A percentile compares a stretch with the other conserved stretches of the same genome.
Evolutionary conservation across 2,888 invertebrate species (phyloP).

Genomic region (Trichogramma dendrolimi): DNA sequence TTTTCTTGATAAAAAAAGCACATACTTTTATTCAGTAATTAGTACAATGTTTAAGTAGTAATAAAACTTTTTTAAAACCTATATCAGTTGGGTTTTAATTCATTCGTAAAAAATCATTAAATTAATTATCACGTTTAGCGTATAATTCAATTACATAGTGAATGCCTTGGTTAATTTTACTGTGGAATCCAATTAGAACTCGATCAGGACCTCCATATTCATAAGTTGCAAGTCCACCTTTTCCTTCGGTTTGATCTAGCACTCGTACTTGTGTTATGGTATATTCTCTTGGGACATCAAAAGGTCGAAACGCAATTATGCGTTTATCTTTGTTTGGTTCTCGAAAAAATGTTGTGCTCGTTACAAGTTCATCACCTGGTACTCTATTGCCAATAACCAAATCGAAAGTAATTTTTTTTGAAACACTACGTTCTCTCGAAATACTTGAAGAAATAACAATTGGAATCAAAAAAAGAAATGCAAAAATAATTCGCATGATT

Average conservation of each 20-base stretch:
- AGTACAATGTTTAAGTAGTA: constrained; percentile 1
- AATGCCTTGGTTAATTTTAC: constrained; percentile 7
- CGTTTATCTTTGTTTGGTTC: constrained; percentile 2
- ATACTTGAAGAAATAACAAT: too few relatives aligned
- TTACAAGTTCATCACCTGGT: constrained; percentile 1
- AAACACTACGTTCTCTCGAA: too few relatives aligned
- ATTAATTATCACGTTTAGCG: constrained; percentile 1
- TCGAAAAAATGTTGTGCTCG: neutral
- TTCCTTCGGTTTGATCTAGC: constrained; percentile 3
- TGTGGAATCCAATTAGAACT: constrained; percentile 8
- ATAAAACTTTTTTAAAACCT: neutral
- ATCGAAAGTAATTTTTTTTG: too few relatives aligned
- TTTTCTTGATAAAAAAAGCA: too few relatives aligned
- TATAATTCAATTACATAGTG: constrained; percentile 7
- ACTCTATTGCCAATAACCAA: neutral
- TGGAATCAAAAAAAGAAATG: too few relatives aligned
- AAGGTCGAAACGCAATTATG: constrained; percentile 5
- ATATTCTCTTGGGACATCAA: constrained; percentile 12
- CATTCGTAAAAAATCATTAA: neutral
- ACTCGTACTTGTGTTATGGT: constrained; percentile 9
- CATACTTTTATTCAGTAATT: too few relatives aligned
- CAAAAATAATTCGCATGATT: too few relatives aligned
- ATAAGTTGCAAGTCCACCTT: constrained; percentile 1
- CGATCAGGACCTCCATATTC: constrained; percentile 14
- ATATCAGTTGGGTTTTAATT: too few relatives aligned